Percentiles rank a stretch among this genome's conserved stretches.
These are phyloP conservation scores for sheep (Ovis aries) DNA, from an alignment of 2,113 vertebrate species.

Conservation along the genomic window ARS-UI_Ramb_v3.0 NC_056063.1:13512501-13513000, in stretches of 20 bases:
- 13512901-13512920: background rate
- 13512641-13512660: background rate
- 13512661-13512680: background rate
- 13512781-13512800: background rate
- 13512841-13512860: background rate
- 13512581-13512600: background rate
- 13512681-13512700: background rate
- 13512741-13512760: background rate
- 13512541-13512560: background rate
- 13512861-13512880: background rate
- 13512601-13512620: background rate
- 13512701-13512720: background rate
- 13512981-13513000: background rate
- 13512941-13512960: background rate
- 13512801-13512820: background rate
- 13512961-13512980: background rate
- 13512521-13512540: background rate
- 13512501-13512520: background rate
- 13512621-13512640: background rate
- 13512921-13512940: background rate
- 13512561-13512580: background rate
- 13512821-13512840: background rate
- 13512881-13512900: background rate
- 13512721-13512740: background rate
- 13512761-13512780: background rate